Evolutionary conservation across 2,797 vertebrate species (phyloP).

Genomic region (Anguilla pacifica): DNA sequence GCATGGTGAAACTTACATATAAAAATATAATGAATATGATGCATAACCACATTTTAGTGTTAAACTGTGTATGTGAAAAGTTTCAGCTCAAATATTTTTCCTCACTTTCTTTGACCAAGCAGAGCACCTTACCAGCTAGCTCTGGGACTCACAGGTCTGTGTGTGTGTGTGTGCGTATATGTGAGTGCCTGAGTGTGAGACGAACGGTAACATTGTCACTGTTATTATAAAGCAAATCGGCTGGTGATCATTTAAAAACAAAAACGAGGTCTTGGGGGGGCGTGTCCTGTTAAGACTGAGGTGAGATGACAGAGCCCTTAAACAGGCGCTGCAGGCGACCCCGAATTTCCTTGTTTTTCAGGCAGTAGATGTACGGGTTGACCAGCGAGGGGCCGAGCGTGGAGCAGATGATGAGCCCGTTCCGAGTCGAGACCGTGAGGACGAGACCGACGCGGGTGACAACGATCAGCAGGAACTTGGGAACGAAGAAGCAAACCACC

Average conservation of each 20-base stretch:
- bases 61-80: no score
- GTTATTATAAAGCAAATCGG: neutral
- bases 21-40: no score
- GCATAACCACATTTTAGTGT: no score
- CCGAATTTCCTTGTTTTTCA: constrained; percentile 22
- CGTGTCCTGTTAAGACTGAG: neutral
- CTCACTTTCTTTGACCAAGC: neutral
- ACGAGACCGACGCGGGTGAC: constrained; percentile 1
- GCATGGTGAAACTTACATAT: no score
- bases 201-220: neutral
- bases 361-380: constrained; percentile 21
- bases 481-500: constrained; percentile 10
- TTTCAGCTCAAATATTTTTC: no score
- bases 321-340: neutral
- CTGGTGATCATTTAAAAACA: neutral
- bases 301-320: neutral
- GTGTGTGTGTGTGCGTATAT: neutral
- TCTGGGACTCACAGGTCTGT: no score
- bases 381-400: constrained; percentile 20
- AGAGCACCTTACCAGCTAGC: neutral
- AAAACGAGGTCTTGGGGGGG: neutral
- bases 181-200: no score
- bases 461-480: constrained; percentile 1
- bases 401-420: neutral
- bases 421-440: neutral